These are phyloP conservation scores for Myiotriccus ornatus DNA, from an alignment of 2,797 vertebrate genomes.

Conservation along the genomic window DNA sequence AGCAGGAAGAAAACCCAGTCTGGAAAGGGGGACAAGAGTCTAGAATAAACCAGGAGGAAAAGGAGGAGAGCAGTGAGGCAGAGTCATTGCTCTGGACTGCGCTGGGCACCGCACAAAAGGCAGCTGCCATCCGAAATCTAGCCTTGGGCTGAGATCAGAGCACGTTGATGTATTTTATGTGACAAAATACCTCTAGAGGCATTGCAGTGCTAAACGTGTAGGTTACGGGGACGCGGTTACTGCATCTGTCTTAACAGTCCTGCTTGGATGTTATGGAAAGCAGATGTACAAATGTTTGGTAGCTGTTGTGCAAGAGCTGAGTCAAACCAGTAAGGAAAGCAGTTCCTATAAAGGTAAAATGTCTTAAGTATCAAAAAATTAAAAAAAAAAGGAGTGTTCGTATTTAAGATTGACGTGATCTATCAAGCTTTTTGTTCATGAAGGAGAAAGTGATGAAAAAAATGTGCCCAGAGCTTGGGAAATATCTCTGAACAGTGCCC, in stretches of 20 bases:
- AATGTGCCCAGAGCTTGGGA: not conserved
- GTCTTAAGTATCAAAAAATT: not conserved
- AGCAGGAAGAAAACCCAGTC: not conserved
- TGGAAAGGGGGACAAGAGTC: not conserved
- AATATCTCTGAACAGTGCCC: not conserved
- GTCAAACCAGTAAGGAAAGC: not conserved
- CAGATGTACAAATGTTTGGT: not conserved
- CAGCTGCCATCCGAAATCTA: not conserved
- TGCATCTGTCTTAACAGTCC: not conserved
- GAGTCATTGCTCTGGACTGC: too few species aligned
- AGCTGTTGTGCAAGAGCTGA: not conserved
- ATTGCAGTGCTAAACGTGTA: not conserved
- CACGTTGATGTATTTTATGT: not conserved
- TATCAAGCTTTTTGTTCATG: not conserved
- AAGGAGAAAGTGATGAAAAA: not conserved
- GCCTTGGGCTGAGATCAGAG: not conserved
- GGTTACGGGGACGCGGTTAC: not conserved
- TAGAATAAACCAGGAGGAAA: not conserved
- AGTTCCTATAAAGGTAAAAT: not conserved
- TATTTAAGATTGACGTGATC: not conserved
- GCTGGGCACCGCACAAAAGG: not conserved
- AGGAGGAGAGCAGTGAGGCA: not conserved
- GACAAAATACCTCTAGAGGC: slow-evolving; percentile 8
- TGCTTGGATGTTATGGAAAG: not conserved
- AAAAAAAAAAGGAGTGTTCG: not conserved